Evolutionary conservation across 2,888 invertebrate genomes (phyloP).

Genomic region (Lepidocyrtinus sp.): DNA sequence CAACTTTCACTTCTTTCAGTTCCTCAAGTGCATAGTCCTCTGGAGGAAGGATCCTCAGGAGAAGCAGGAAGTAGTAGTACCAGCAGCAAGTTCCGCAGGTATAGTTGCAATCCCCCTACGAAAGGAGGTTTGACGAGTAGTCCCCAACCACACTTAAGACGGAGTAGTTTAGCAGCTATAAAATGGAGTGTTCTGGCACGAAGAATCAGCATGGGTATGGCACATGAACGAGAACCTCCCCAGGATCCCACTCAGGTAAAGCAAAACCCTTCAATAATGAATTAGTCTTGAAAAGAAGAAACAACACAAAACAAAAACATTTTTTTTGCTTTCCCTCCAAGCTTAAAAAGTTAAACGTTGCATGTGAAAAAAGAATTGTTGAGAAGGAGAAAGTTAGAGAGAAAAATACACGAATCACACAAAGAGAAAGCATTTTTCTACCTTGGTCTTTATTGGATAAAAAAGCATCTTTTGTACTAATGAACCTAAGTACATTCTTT

Average conservation of each 20-base stretch:
- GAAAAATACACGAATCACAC: constrained; percentile 25
- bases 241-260: constrained; percentile 69
- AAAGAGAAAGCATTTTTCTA: not conserved
- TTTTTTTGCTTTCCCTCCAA: not conserved
- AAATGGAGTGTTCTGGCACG: constrained; percentile 69
- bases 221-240: constrained; percentile 68
- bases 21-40: constrained; percentile 46
- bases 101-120: constrained; percentile 65
- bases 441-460: not conserved
- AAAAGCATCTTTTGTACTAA: not conserved
- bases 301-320: constrained; percentile 17
- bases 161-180: constrained; percentile 69
- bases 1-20: constrained; percentile 47
- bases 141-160: constrained; percentile 63
- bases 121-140: constrained; percentile 49
- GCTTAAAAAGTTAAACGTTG: constrained; percentile 3
- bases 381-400: not conserved
- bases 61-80: not conserved
- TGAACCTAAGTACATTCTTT: not conserved
- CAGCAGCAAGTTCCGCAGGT: constrained; percentile 60
- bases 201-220: constrained; percentile 69
- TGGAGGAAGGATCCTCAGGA: constrained; percentile 44
- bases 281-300: constrained; percentile 18
- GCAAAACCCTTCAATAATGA: constrained; percentile 26
- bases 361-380: not conserved